Base-by-base conservation (phyloP, 2,888 invertebrate genomes). In the Apodemia zela region DNA sequence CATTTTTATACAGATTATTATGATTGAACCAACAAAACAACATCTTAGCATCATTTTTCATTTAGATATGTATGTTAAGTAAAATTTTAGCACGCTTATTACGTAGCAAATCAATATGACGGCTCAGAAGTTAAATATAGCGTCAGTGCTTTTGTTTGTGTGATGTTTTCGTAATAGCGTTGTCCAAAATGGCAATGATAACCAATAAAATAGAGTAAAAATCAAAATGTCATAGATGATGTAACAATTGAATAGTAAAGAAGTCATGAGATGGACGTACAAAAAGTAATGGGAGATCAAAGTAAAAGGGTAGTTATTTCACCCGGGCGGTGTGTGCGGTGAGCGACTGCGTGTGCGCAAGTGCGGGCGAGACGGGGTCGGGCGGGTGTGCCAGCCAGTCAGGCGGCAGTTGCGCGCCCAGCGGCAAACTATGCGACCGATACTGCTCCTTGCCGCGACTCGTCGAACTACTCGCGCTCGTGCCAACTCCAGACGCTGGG, bases 351-450 rank as follows among this genome's bases (percentile, higher is more conserved):
- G 69, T 64, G 63, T 70, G 21, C 42, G 73, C 35, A 59, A 84
- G 42, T 42, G 81, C 71, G 76, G 75, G 67, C 72, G 77, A 65
- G 89, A 82, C 65, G 73, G 72, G 13, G 51, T 51, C 51, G 60
- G 84, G 80, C 71, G 76, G 76, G 66, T 72, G 77, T 65, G 89
- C 83, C 65, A 73, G 72, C 91, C 91, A 89, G 69, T 89, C 89
- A 7, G 87, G 76, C 77, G 83, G 82, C 68, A 94, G 81, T 73
- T 93, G 92, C 61, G 93, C 88, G 75, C 93, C 94, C 35, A 94
- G 78, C 17, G 94, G 94, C 73, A 94, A 75, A 74, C 94, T 94
- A 79, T 93, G 93, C 67, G 94, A 94, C 51, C 94, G 92, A 76
- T 89, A 93, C 80, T 93, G 93, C 72, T 94, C 94, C 78, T 88